Evolutionary conservation across 2,113 vertebrate species (phyloP), one percentile per base, ranked within the genome.

Genomic region (Coregonus clupeaformis): DNA sequence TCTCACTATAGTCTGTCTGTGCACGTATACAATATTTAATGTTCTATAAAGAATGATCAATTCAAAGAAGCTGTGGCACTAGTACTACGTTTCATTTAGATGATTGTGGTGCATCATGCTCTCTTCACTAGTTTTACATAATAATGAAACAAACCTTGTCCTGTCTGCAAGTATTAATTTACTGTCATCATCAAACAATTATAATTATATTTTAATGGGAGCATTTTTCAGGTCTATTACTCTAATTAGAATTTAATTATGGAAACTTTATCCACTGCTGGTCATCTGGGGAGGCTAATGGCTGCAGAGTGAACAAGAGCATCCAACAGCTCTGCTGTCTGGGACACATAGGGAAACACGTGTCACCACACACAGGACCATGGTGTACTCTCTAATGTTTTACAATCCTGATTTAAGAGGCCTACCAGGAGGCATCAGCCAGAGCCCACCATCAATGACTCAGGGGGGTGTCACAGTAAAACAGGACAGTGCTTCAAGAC

Each of bases 181-280:
- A 22, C n/a, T 60, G 57, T 60, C 78, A 68, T 74, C 69, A 74
- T 80, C 71, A 78, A 72, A 30, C 71, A 78, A 79, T 78, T 63
- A 69, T 81, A 82, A 88, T 85, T 76, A 79, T 66, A 30, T 77
- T 73, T 69, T 88, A 88, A 85, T 82, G 83, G 55, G 70, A 66
- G 59, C 29, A 52, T 52, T 81, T 84, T 81, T 73, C 74, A 71
- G 68, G 63, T 77, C 82, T 80, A 74, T 85, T 86, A 84, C 74
- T 69, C 83, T 82, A 82, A 86, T 77, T 77, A 84, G 3, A 52
- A 52, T 52, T 18, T 52, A 14, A 52, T 52, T 18, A 14, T 49
- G 47, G 47, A 49, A 49, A 49, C 14, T 71, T 75, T 72, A 52
- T 68, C 18, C 79, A 60, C 74, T 76, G 77, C 22, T 72, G 73